Percentiles rank a stretch among this genome's conserved stretches.
Conservation (phyloP, 2,113 vertebrate species). For the Todiramphus chloris region DNA sequence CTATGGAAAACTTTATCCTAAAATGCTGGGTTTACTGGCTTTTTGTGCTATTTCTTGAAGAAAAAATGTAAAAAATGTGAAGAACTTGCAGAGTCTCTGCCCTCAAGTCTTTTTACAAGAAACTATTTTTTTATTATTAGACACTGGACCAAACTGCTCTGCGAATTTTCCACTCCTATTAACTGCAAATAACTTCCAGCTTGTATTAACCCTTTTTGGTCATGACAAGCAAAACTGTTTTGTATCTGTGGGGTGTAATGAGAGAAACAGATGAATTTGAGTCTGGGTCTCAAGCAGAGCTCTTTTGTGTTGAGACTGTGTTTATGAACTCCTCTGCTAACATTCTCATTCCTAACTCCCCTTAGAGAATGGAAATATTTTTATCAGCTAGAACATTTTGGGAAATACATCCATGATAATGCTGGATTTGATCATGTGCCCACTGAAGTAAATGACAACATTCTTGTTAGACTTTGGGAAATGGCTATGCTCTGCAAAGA, state of each 20-base stretch:
- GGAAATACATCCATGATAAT: background rate
- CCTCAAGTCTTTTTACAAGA: constrained; percentile 53
- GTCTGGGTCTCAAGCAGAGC: background rate
- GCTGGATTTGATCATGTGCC: constrained; percentile 11
- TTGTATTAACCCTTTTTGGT: constrained; percentile 32
- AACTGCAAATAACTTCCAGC: constrained; percentile 51
- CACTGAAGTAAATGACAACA: background rate
- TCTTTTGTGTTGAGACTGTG: background rate
- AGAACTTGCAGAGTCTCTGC: constrained; percentile 23
- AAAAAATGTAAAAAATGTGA: constrained; percentile 17
- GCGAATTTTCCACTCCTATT: constrained; percentile 44
- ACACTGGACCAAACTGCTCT: background rate
- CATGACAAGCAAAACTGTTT: background rate
- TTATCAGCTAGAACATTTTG: background rate
- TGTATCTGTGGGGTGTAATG: background rate
- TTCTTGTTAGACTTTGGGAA: constrained; percentile 8
- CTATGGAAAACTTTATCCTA: constrained; percentile 21
- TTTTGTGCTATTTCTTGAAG: constrained; percentile 14
- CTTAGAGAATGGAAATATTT: constrained; percentile 30
- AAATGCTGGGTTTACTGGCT: constrained; percentile 2
- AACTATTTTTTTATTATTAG: constrained; percentile 58
- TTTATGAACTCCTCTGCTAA: background rate
- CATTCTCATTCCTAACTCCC: constrained; percentile 10
- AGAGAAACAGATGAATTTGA: constrained; percentile 16
- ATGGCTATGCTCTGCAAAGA: background rate